Percentiles rank a stretch among this genome's conserved stretches.
Evolutionary conservation across 2,888 invertebrate genomes (phyloP).

Genomic region (Julus scandinavius): DNA sequence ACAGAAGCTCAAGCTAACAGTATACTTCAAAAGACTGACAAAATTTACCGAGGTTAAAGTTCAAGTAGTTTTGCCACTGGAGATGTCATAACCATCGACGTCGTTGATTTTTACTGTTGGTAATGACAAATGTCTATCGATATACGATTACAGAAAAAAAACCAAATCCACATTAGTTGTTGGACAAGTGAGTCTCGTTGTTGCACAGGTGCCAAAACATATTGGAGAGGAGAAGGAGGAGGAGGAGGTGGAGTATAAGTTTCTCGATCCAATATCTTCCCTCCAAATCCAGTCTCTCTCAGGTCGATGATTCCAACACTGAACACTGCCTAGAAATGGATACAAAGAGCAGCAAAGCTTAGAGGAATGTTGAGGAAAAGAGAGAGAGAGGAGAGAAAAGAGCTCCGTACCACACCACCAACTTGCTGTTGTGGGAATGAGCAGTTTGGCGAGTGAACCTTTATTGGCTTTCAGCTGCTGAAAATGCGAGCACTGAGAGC

Average conservation of each 20-base stretch:
- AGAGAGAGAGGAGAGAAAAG: background rate
- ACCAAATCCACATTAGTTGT: background rate
- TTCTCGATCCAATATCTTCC: background rate
- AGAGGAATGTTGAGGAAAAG: background rate
- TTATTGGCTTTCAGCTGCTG: constrained; percentile 6
- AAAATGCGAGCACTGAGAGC: too few relatives aligned
- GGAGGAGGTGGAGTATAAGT: background rate
- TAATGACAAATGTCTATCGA: too few relatives aligned
- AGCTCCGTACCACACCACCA: background rate
- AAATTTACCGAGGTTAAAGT: too few relatives aligned
- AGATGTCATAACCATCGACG: too few relatives aligned
- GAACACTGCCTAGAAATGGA: background rate
- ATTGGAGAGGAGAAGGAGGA: background rate
- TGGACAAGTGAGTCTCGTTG: background rate
- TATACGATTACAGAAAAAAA: too few relatives aligned
- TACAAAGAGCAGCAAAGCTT: background rate
- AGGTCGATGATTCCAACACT: constrained; percentile 9
- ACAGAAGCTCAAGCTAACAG: too few relatives aligned
- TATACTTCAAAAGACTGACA: too few relatives aligned
- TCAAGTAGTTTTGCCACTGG: too few relatives aligned
- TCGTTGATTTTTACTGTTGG: too few relatives aligned
- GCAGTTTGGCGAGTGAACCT: constrained; percentile 8
- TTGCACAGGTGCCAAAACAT: background rate
- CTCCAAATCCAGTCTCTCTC: constrained; percentile 8
- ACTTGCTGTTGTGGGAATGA: background rate